Base-by-base conservation (phyloP, 1,140 invertebrate genomes). In the Psix sp. region DNA sequence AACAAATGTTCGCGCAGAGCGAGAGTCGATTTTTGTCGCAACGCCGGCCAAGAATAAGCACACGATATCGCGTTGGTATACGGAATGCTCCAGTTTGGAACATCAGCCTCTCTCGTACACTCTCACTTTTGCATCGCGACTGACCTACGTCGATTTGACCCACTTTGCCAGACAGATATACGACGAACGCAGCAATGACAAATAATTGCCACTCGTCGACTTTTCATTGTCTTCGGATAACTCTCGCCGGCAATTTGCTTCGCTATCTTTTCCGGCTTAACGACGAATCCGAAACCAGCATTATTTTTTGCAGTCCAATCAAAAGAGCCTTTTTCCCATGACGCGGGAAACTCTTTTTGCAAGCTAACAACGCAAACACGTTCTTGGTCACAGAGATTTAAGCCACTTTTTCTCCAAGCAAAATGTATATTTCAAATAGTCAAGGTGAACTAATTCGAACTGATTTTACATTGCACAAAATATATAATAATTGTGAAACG, bases 141-240 rank as follows among this genome's bases (percentile, higher is more conserved):
- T 77, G 79, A 81, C 79, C 79, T 79, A 81, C 76, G 77, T 76
- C 74, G 77, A 74, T 78, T 75, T 76, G 77, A 78, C 79, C 79
- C 62, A 81, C 60, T 79, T 81, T 33, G 46, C 40, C 24, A n/a
- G 33, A 17, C 68, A 62, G 54, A 77, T 72, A 49, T 51, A 74
- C 60, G 57, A 56, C 62, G 20, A 46, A 33, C 7, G 66, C 56
- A 52, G 66, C 16, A 54, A 60, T 60, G 75, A 71, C 71, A 49
- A 77, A 74, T 71, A 77, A 74, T 77, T 59, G 59, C 17, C 40
- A 39, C 57, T 63, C 57, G 39, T 10, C 36, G 45, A 51, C 46
- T 67, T 65, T 70, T 73, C 63, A 68, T 65, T 70, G 56, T 73
- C 40, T 59, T 39, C 9, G 15, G 9, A 31, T 31, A 38, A 54